Evolutionary conservation across 1,140 invertebrate genomes (phyloP), one percentile per base, ranked within the genome.

Genomic region (Hestina assimilis): DNA sequence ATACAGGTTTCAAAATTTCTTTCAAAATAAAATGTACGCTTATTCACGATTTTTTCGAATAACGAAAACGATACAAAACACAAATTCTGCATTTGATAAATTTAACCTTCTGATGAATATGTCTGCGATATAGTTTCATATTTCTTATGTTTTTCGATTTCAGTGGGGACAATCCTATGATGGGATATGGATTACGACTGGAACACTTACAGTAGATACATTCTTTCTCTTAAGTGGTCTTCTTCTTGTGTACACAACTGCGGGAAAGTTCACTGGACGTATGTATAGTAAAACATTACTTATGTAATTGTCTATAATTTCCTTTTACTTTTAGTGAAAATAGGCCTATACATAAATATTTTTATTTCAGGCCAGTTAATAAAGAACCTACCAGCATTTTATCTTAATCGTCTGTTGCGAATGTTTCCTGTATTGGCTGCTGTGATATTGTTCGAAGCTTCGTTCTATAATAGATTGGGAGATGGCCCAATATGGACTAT

Each of bases 371-470:
- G 24, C 3, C 45, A 50, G 24, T 51, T 83, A 7, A 0, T 85
- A 0, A 79, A 62, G 46, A 71, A 68, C 4, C 40, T 85, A 1
- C 79, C 72, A 11, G 21, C 76, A 3, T 78, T 81, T 35, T 92
- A 92, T 54, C 63, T 92, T 40, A 89, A 90, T 69, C 81, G 90
- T 8, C 83, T 90, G 2, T 66, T 90, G 3, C 89, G 91, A 4
- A 77, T 93, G 59, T 92, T 92, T 0, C 92, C 92, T 0, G 69
- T 92, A 5, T 84, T 93, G 24, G 91, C 90, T 14, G 83, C 90
- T 0, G 77, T 90, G 0, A 68, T 92, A 3, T 75, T 92, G 9
- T 85, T 91, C 3, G 89, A 89, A 45, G 84, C 89, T 33, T 90
- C 90, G 1, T 68, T 92, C 2, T 81, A 89, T n/a, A 80, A 89